Evolutionary conservation across 35 echinoderm and acorn worm genomes (phyloP).

Genomic region (Heliocidaris erythrogramma): DNA sequence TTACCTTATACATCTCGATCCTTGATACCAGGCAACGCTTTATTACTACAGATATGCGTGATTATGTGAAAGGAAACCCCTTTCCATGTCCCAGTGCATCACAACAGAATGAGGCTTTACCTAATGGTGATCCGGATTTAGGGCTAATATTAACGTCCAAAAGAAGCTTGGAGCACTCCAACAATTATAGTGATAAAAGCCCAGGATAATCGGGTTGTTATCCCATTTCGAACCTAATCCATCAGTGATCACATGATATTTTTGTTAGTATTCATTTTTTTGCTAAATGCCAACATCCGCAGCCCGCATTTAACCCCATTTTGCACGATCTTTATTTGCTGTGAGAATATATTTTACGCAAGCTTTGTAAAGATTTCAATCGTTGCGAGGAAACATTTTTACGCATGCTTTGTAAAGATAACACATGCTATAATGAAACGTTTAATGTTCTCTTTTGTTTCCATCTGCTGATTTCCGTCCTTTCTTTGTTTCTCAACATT

Average conservation of each 20-base stretch:
- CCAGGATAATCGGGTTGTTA: neutral
- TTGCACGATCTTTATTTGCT: neutral
- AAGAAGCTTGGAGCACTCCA: neutral
- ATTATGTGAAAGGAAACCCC: neutral
- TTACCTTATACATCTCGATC: too few relatives aligned
- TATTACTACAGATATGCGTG: too few relatives aligned
- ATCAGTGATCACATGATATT: neutral
- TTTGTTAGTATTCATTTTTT: neutral
- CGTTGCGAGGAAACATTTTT: too few relatives aligned
- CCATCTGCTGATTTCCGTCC: too few relatives aligned
- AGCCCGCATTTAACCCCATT: neutral
- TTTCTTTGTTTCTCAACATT: too few relatives aligned
- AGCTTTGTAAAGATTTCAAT: too few relatives aligned
- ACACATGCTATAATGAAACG: too few relatives aligned
- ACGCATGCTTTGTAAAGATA: too few relatives aligned
- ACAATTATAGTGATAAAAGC: neutral
- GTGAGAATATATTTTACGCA: neutral
- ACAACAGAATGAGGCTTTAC: neutral
- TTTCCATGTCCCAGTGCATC: neutral
- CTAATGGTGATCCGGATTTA: neutral
- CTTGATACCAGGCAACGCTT: too few relatives aligned
- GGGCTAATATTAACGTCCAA: neutral
- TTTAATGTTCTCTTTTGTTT: too few relatives aligned
- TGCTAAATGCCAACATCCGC: neutral
- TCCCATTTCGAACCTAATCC: neutral